A percentile compares a stretch with the other conserved stretches of the same genome.
These are phyloP conservation scores for Styela plicata DNA, from an alignment of 23 tunicate species.

Conservation along the genomic window DNA sequence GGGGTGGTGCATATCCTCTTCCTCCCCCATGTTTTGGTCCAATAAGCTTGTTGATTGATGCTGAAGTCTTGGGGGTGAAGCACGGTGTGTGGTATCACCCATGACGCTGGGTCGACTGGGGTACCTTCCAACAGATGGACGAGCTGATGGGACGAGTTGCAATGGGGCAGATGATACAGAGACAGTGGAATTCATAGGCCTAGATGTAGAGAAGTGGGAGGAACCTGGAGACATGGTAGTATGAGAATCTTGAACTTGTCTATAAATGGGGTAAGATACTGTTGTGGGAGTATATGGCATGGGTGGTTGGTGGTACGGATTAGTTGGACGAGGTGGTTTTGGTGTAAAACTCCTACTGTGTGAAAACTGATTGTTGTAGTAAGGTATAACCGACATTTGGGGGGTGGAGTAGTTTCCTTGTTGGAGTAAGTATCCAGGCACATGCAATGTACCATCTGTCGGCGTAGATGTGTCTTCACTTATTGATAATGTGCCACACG, in stretches of 20 bases:
- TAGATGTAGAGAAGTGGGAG: not conserved
- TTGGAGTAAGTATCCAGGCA: not conserved
- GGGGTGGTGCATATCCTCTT: slow-evolving; percentile 71
- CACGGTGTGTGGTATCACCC: not conserved
- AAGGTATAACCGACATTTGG: not conserved
- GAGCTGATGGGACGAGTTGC: not conserved
- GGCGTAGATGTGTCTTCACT: slow-evolving; percentile 30
- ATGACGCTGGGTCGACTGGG: not conserved
- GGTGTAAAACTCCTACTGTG: not conserved
- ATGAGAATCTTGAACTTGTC: not conserved
- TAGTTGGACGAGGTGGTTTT: not conserved
- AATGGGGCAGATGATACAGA: not conserved
- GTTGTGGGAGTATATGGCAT: not conserved
- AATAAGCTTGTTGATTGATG: slow-evolving; percentile 39
- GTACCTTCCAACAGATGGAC: not conserved
- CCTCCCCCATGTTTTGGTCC: slow-evolving; percentile 92
- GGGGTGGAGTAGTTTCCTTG: not conserved
- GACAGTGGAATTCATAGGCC: not conserved
- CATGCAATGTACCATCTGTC: not conserved
- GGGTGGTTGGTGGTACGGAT: not conserved
- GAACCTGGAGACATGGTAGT: not conserved
- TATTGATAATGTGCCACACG: not conserved
- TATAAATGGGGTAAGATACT: not conserved
- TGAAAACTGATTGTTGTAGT: not conserved
- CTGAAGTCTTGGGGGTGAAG: slow-evolving; percentile 13